Percentiles rank a stretch among this genome's conserved stretches.
phyloP scores from a whole-genome alignment of 2,113 vertebrate genomes.

The Lonchura striata region DNA sequence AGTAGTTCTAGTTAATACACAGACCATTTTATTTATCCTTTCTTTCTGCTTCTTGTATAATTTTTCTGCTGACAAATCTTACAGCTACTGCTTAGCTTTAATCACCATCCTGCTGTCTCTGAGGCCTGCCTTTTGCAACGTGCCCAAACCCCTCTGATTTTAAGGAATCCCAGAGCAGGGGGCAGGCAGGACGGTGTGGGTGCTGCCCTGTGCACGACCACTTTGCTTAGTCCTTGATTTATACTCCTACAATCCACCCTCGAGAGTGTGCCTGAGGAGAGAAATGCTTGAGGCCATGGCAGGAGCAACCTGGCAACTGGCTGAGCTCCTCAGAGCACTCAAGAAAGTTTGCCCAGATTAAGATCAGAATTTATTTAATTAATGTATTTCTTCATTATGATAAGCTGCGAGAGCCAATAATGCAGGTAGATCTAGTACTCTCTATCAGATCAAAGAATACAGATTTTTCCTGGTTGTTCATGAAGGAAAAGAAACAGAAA shows the following conservation, averaged over 20 bases:
- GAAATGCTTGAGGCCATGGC: background rate
- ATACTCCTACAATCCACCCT: background rate
- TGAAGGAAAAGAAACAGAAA: constrained; percentile 32
- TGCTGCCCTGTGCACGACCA: background rate
- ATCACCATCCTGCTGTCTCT: no score
- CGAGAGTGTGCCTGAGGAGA: background rate
- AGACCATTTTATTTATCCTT: no score
- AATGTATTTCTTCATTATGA: constrained; percentile 1
- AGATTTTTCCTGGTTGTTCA: background rate
- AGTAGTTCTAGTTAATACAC: no score
- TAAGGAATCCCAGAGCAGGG: no score
- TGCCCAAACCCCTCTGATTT: no score
- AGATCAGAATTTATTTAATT: constrained; percentile 46
- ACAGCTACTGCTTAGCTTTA: no score
- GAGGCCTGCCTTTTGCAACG: no score
- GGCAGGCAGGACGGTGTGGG: fast-evolving
- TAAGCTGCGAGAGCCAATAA: background rate
- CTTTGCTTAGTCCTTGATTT: background rate
- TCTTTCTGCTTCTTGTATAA: no score
- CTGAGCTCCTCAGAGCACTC: background rate
- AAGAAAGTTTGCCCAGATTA: background rate
- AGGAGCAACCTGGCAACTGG: background rate
- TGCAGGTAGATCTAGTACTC: background rate
- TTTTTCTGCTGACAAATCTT: no score
- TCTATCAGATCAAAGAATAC: background rate